A percentile compares a stretch with the other conserved stretches of the same genome.
phyloP scores from a whole-genome alignment of 2,888 invertebrate species.

The Serrognathus titanus region DNA sequence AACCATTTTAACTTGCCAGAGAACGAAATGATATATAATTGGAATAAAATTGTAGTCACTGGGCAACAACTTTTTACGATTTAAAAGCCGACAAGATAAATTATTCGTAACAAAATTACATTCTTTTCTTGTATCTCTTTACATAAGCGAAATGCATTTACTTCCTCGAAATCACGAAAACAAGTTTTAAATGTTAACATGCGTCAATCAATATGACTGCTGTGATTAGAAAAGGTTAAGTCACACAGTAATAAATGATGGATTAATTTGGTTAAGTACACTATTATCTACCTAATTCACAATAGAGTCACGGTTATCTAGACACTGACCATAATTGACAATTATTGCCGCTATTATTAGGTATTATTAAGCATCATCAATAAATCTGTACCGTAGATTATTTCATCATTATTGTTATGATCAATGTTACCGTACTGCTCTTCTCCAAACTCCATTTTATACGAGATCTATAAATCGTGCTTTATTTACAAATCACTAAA shows the following conservation, averaged over 20 bases:
- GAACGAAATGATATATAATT: not conserved
- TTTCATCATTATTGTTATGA: not conserved
- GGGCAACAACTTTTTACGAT: not conserved
- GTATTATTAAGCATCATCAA: not conserved
- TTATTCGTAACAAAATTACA: not conserved
- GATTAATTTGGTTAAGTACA: too few species aligned
- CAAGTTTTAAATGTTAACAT: too few species aligned
- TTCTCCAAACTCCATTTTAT: too few species aligned
- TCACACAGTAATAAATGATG: too few species aligned
- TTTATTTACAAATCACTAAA: too few species aligned
- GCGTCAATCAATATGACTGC: too few species aligned
- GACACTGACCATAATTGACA: constrained; percentile 1
- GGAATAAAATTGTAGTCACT: constrained; percentile 1
- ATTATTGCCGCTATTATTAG: not conserved
- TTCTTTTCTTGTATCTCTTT: too few species aligned
- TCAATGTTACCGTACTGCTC: not conserved
- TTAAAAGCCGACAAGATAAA: not conserved
- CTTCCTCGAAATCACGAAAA: too few species aligned
- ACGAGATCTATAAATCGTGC: too few species aligned
- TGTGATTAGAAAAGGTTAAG: too few species aligned
- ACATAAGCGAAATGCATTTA: too few species aligned
- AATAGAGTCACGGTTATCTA: not conserved
- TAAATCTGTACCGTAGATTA: not conserved
- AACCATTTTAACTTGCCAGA: not conserved
- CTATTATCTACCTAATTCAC: too few species aligned